Evolutionary conservation across 2,113 vertebrate species (phyloP).

Genomic region (Marcusenius ussheri): DNA sequence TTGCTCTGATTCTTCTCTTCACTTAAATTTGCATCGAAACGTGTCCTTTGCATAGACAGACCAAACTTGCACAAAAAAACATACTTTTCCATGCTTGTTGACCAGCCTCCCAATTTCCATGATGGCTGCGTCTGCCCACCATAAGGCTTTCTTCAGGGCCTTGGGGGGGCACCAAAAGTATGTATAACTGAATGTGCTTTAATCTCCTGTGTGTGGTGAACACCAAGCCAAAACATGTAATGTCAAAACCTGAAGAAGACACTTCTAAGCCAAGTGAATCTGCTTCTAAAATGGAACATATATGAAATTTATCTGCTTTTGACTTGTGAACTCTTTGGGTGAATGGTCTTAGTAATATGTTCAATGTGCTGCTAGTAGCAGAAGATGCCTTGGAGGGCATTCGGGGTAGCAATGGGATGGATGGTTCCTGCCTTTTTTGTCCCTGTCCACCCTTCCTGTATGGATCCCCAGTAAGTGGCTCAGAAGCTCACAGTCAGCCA

Average conservation of each 20-base stretch:
- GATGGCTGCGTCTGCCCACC: neutral
- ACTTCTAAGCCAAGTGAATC: neutral
- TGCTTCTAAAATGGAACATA: neutral
- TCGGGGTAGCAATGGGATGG: neutral
- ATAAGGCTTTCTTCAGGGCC: neutral
- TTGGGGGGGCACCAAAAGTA: neutral
- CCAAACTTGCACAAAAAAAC: neutral
- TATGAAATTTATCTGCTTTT: neutral
- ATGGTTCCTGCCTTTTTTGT: neutral
- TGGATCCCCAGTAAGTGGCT: neutral
- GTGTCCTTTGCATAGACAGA: neutral
- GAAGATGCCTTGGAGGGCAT: neutral
- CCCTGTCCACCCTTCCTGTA: neutral
- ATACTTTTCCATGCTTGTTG: neutral
- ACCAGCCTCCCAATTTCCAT: neutral
- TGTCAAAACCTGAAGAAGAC: neutral
- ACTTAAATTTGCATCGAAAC: neutral
- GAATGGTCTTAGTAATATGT: neutral
- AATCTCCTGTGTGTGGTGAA: neutral
- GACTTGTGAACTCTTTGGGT: neutral
- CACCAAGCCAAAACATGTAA: neutral
- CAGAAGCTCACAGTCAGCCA: neutral
- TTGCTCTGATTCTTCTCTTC: neutral
- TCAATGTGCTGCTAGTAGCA: neutral
- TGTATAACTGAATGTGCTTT: neutral